Evolutionary conservation across 2,797 vertebrate genomes (phyloP).

Genomic region (Microchirus variegatus): DNA sequence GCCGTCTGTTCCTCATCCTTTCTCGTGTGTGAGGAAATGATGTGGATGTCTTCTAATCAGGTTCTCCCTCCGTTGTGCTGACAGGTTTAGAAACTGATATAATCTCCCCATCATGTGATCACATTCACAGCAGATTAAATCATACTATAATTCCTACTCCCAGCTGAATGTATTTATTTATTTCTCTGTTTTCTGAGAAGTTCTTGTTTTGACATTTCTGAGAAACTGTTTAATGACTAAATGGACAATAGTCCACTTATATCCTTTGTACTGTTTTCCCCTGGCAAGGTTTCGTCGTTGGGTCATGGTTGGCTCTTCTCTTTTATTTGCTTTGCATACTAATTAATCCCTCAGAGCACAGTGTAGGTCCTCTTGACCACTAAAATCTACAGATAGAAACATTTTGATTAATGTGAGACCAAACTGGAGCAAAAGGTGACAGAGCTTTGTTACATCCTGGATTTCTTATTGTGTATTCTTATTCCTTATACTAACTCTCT

Average conservation of each 20-base stretch:
- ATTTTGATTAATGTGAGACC: not conserved
- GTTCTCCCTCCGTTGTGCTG: conserved; percentile 31
- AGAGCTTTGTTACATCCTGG: too few species aligned
- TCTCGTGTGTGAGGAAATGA: too few species aligned
- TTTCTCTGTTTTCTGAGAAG: not conserved
- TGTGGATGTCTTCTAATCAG: conserved; percentile 25
- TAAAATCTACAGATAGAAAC: not conserved
- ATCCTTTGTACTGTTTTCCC: conserved; percentile 9
- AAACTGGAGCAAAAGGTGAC: not conserved
- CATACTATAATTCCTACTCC: not conserved
- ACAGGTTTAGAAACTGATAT: conserved; percentile 32
- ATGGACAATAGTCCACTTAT: not conserved
- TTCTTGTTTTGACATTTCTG: not conserved
- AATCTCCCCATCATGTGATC: not conserved
- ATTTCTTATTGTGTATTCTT: too few species aligned
- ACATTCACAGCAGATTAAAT: conserved; percentile 24
- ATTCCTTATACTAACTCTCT: too few species aligned
- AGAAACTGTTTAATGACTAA: not conserved
- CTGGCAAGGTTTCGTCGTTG: conserved; percentile 35
- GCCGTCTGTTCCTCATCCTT: too few species aligned
- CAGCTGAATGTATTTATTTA: not conserved
- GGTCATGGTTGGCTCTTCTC: conserved; percentile 48
- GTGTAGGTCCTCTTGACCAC: conserved; percentile 2
- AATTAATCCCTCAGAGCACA: conserved; percentile 34
- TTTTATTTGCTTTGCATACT: conserved; percentile 52